Evolutionary conservation across 2,113 vertebrate genomes (phyloP), one percentile per base, ranked within the genome.

Genomic region (Noctilio leporinus): DNA sequence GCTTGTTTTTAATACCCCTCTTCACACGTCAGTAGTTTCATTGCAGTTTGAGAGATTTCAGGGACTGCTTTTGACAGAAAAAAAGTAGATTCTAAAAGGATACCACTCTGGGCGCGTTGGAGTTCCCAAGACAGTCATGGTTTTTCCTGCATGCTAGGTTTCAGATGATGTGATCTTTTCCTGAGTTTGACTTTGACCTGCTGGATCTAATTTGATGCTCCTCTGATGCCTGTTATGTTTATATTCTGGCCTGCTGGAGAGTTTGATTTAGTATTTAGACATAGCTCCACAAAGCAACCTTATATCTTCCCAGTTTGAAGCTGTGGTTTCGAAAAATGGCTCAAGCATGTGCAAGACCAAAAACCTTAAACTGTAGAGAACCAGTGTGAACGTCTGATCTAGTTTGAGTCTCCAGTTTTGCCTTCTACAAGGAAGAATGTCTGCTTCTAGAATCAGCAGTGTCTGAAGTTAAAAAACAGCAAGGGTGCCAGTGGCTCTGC

Each of bases 141-240:
- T 30, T 91, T 78, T 88, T 86, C 64, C 64, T 67, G 33, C 73
- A n/a, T 80, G 75, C 69, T 86, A 0, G 91, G 40, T 95, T 97
- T 98, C 95, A 93, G 84, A 64, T 89, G 94, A 96, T 85, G 86
- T 96, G 97, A 97, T 97, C 92, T 95, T 98, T 97, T 98, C 96
- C 43, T n/a, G 0, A 93, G 65, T 97, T 97, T 97, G 96, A 84
- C 96, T 97, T 97, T 93, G 75, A 96, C 86, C 53, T 16, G 93
- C 97, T 98, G 98, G 95, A 96, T 98, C 97, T 98, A 97, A 98
- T 98, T 97, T 98, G 95, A 98, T 94, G 93, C 75, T 75, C 57
- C 82, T 95, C 97, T 97, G 96, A 95, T 98, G 51, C 94, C 96
- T 83, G 62, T 96, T 97, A 92, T 96, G 95, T 97, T 98, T 97